These are phyloP conservation scores for Patiria miniata DNA, from an alignment of 35 echinoderm and acorn worm species.

Conservation along the genomic window DNA sequence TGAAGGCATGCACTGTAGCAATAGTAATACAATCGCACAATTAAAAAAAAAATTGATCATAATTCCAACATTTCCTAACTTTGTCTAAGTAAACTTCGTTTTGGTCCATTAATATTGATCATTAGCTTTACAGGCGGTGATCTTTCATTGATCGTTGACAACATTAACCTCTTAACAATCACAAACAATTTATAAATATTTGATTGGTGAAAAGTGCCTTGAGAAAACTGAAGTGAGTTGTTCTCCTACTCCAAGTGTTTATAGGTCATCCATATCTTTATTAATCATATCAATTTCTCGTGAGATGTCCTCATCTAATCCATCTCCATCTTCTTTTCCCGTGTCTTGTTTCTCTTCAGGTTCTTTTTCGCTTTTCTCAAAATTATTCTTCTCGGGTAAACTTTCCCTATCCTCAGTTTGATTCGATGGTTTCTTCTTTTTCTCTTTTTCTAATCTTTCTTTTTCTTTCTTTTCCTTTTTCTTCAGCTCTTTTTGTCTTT, in stretches of 20 bases:
- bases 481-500: constrained; percentile 68
- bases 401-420: constrained; percentile 59
- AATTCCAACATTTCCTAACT: too few species aligned
- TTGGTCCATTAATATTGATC: too few species aligned
- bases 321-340: constrained; percentile 42
- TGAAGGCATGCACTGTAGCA: too few species aligned
- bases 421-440: constrained; percentile 49
- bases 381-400: constrained; percentile 82
- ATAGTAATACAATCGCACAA: too few species aligned
- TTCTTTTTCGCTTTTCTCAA: constrained; percentile 68
- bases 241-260: not conserved
- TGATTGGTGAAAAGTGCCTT: too few species aligned
- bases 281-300: constrained; percentile 28
- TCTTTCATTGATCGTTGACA: too few species aligned
- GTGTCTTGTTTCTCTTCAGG: constrained; percentile 58
- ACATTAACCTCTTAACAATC: too few species aligned
- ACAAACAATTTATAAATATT: too few species aligned
- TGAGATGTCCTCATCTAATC: constrained; percentile 3
- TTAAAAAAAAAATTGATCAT: too few species aligned
- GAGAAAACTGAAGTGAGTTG: too few species aligned
- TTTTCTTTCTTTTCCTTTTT: constrained; percentile 39
- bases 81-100: too few species aligned
- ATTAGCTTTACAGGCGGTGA: too few species aligned
- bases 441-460: constrained; percentile 44
- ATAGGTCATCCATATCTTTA: constrained; percentile 18